Evolutionary conservation across 1,140 invertebrate genomes (phyloP), one percentile per base, ranked within the genome.

Genomic region (Leptopilina clavipes): DNA sequence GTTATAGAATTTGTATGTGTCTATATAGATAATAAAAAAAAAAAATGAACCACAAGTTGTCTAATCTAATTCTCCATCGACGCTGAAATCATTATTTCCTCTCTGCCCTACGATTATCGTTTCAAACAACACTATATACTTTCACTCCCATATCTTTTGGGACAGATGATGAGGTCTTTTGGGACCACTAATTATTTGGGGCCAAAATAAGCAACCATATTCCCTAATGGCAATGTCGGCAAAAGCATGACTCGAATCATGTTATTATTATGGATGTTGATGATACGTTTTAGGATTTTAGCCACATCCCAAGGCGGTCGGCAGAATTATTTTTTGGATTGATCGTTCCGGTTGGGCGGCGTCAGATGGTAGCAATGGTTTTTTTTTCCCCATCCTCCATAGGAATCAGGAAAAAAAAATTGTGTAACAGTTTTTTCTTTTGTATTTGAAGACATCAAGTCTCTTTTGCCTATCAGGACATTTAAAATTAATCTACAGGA

Each of bases 111-210:
- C 79, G 75, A 87, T 87, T 86, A 86, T 65, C 59, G 59, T 65
- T 65, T 65, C 22, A 31, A 14, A 12, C 59, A 65, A 65, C 25
- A 65, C 65, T 31, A 31, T 6, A 40, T 6, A 40, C 9, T 40
- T 6, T 31, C 25, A 31, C 25, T 31, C 25, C 76, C 70, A 76
- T 71, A 37, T 52, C 14, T 40, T 40, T 40, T 40, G 37, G 9
- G 5, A 31, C 22, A n/a, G 11, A 65, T 19, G n/a, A 59, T 65
- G 45, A 40, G 71, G 73, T 65, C 44, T 72, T 71, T 74, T 72
- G 75, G 79, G 82, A 84, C 79, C 81, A 82, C 76, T 84, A 85
- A 85, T 85, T 84, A 85, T 85, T 82, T 75, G 73, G 70, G 31
- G 65, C 76, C 81, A 84, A 84, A 52, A 84, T 74, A 75, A 83